Conservation (phyloP, 2,888 invertebrate genomes). For the Lomographa bimaculata region DNA sequence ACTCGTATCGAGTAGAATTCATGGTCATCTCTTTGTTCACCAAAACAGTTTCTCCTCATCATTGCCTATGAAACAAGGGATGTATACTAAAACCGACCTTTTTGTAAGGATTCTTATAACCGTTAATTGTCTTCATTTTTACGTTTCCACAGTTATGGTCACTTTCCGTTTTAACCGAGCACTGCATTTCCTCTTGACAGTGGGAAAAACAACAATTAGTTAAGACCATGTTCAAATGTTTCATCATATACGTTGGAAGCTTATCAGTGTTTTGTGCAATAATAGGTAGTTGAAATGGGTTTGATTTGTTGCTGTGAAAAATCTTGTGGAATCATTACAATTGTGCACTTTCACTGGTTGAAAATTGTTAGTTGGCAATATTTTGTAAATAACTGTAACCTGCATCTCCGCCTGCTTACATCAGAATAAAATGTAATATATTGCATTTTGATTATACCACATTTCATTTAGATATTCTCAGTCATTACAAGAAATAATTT, state of each 20-base stretch:
- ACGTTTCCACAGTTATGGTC: slow-evolving; percentile 67
- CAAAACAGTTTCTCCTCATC: slow-evolving; percentile 20
- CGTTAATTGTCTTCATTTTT: slow-evolving; percentile 76
- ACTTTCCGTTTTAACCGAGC: slow-evolving; percentile 73
- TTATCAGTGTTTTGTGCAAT: slow-evolving; percentile 1
- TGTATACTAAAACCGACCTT: slow-evolving; percentile 65
- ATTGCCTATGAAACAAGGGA: slow-evolving; percentile 59
- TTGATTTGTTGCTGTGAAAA: slow-evolving; percentile 9
- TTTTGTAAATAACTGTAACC: no score
- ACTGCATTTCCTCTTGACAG: slow-evolving; percentile 79
- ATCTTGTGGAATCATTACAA: no score
- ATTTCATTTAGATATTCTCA: no score
- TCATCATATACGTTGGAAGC: neutral
- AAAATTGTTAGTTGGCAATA: no score
- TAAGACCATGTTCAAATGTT: slow-evolving; percentile 17
- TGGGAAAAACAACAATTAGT: slow-evolving; percentile 60
- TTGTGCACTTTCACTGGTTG: no score
- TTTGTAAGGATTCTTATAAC: slow-evolving; percentile 73
- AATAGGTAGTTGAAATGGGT: slow-evolving; percentile 1
- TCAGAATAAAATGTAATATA: no score
- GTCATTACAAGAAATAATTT: no score
- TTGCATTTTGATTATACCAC: no score
- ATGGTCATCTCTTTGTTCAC: no score
- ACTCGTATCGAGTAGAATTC: neutral
- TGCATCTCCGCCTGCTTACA: no score